phyloP scores from a whole-genome alignment of 30 jellyfish, hydroid and myxozoan species.

The Rhopilema esculentum region DNA sequence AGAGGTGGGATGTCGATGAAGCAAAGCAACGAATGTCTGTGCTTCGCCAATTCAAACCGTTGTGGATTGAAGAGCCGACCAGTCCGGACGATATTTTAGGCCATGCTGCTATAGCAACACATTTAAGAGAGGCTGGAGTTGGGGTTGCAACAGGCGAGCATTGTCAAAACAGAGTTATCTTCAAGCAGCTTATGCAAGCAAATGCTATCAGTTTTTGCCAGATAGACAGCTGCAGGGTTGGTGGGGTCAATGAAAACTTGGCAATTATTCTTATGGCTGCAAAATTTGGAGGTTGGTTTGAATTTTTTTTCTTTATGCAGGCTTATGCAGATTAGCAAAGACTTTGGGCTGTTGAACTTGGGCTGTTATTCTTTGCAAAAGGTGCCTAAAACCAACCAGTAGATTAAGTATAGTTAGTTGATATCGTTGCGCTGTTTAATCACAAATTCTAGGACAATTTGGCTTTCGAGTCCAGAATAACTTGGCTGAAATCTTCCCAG shows the following conservation, averaged over 20 bases:
- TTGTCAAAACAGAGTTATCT: conserved; percentile 81
- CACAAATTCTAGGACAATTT: no score
- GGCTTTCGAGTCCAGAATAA: no score
- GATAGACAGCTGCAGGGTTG: conserved; percentile 88
- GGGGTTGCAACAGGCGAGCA: conserved; percentile 94
- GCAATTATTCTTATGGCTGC: conserved; percentile 85
- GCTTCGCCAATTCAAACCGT: conserved; percentile 64
- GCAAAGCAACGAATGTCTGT: conserved; percentile 73
- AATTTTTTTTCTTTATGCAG: neutral
- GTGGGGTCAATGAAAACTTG: conserved; percentile 85
- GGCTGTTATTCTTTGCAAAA: no score
- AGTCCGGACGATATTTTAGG: conserved; percentile 88
- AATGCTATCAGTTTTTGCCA: conserved; percentile 79
- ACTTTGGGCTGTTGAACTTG: no score
- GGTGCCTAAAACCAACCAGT: no score
- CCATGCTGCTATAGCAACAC: conserved; percentile 77
- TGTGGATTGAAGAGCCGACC: conserved; percentile 89
- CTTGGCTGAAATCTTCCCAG: no score
- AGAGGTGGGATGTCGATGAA: conserved; percentile 76
- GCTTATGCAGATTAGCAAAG: no score
- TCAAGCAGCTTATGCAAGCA: conserved; percentile 78
- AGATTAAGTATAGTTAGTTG: no score
- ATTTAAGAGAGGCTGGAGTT: conserved; percentile 50
- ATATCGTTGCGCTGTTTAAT: no score
- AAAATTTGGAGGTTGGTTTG: conserved; percentile 65